Percentiles rank a stretch among this genome's conserved stretches.
Conservation (phyloP, 2,797 vertebrate genomes). For the Loriculus beryllinus region DNA sequence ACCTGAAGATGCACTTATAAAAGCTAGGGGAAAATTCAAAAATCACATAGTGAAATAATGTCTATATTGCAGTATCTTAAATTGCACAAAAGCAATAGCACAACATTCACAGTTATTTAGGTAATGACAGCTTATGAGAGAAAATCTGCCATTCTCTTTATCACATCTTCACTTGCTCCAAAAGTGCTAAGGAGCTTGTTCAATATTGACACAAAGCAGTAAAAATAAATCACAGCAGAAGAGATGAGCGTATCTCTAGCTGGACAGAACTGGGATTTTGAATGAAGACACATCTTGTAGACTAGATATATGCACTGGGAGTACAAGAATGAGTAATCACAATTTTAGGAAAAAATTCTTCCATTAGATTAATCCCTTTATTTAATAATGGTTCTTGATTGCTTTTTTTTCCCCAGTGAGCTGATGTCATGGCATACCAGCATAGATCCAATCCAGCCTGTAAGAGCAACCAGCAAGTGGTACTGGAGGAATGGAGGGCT, state of each 20-base stretch:
- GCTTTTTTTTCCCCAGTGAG: background rate
- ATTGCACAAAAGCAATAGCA: background rate
- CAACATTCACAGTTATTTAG: background rate
- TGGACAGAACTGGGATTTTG: background rate
- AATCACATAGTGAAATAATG: background rate
- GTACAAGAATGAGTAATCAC: background rate
- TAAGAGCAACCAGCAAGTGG: background rate
- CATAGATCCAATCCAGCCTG: background rate
- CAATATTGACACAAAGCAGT: background rate
- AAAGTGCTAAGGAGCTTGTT: background rate
- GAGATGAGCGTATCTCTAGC: background rate
- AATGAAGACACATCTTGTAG: background rate
- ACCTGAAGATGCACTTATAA: background rate
- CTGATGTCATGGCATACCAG: background rate
- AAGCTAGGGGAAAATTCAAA: background rate
- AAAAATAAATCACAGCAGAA: slow-evolving; percentile 21
- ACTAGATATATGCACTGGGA: background rate
- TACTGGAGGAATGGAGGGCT: background rate
- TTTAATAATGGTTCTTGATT: background rate
- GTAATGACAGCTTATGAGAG: background rate
- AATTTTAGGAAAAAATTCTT: background rate
- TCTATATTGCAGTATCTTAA: background rate
- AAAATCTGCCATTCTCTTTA: background rate
- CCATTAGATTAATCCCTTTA: background rate
- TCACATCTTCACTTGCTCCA: background rate